Evolutionary conservation across 2,888 invertebrate species (phyloP).

Genomic region (Clusia tigrina): DNA sequence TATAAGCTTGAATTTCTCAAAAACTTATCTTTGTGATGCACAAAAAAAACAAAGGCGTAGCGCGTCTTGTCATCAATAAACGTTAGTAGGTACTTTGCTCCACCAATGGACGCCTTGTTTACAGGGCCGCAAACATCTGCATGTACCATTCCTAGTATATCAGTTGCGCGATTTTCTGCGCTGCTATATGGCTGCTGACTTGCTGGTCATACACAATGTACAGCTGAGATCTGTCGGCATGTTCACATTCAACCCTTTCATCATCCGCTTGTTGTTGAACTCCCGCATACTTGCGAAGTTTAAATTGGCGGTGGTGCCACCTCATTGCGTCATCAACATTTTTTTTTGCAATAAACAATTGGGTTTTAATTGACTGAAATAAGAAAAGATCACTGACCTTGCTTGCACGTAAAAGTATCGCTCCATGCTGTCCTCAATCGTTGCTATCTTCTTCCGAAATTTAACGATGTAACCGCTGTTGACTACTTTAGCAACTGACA

Average conservation of each 20-base stretch:
- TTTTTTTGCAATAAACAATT: neutral
- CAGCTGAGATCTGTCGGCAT: neutral
- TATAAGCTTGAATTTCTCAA: neutral
- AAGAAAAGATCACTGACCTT: constrained; percentile 4
- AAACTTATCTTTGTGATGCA: neutral
- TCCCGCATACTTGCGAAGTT: neutral
- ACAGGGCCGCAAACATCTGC: constrained; percentile 5
- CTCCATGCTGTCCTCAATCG: neutral
- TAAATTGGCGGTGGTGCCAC: neutral
- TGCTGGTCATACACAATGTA: neutral
- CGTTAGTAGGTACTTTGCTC: constrained; percentile 3
- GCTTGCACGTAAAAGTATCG: neutral
- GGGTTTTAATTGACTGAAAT: neutral
- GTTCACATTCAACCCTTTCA: neutral
- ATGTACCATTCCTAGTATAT: constrained; percentile 1
- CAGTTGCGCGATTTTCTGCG: neutral
- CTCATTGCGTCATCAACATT: neutral
- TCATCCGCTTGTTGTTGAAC: neutral
- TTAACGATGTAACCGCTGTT: neutral
- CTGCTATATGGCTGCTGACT: neutral
- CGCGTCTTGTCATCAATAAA: constrained; percentile 4
- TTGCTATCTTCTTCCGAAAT: neutral
- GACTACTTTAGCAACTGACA: constrained; percentile 5
- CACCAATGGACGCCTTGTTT: neutral
- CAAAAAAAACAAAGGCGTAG: neutral